phyloP scores from a whole-genome alignment of 2,113 vertebrate genomes.

The Hyperoodon ampullatus region DNA sequence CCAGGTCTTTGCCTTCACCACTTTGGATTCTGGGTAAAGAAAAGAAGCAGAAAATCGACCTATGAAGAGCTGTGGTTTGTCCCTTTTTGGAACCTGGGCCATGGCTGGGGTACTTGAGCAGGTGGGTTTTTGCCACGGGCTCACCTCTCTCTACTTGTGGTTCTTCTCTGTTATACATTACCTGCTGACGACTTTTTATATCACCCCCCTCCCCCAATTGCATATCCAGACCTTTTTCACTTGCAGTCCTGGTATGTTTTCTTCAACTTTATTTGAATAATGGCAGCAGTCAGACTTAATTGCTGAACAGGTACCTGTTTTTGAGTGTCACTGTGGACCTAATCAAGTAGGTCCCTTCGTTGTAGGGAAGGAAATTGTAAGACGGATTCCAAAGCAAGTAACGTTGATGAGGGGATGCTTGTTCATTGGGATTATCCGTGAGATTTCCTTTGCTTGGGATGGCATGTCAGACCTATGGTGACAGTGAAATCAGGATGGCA shows the following conservation, averaged over 20 bases:
- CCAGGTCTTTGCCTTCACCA: not conserved
- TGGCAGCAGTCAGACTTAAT: not conserved
- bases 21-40: not conserved
- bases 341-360: not conserved
- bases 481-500: not conserved
- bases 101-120: not conserved
- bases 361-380: not conserved
- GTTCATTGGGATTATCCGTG: accelerated
- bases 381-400: not conserved
- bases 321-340: not conserved
- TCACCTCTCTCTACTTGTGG: not conserved
- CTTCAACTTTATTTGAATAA: not conserved
- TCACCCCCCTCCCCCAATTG: not conserved
- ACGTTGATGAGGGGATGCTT: not conserved
- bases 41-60: not conserved
- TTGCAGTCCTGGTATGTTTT: not conserved
- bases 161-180: not conserved
- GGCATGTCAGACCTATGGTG: not conserved
- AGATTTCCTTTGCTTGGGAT: not conserved
- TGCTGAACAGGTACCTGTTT: not conserved
- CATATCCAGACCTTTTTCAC: not conserved
- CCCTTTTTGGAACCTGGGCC: not conserved
- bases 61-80: not conserved
- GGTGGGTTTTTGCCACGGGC: accelerated
- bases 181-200: not conserved